Evolutionary conservation across 2,113 vertebrate species (phyloP).

Genomic region (Callipepla californica): DNA sequence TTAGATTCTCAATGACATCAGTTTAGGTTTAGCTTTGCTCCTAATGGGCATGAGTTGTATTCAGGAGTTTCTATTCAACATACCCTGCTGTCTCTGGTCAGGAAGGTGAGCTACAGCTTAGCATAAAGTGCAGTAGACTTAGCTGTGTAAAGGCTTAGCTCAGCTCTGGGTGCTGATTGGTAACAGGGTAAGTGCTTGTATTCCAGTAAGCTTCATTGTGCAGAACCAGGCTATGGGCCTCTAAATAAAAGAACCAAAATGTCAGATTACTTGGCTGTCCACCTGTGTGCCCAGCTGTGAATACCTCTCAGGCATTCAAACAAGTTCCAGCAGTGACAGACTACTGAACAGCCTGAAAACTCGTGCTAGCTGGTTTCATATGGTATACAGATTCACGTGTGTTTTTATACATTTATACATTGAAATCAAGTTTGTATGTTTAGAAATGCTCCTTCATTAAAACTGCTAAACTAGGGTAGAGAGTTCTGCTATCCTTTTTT

Average conservation of each 20-base stretch:
- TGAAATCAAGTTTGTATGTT: conserved; percentile 46
- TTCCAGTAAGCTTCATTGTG: background rate
- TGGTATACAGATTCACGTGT: background rate
- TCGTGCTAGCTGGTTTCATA: conserved; percentile 29
- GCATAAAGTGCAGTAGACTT: background rate
- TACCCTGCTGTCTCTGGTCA: background rate
- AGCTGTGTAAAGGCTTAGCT: background rate
- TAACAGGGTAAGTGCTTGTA: background rate
- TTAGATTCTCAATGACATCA: conserved; percentile 40
- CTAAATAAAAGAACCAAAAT: background rate
- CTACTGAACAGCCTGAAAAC: conserved; percentile 33
- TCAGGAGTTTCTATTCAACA: background rate
- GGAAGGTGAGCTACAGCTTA: background rate
- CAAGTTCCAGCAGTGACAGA: background rate
- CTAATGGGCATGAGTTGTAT: background rate
- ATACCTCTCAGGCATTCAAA: background rate
- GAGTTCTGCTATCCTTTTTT: conserved; percentile 47
- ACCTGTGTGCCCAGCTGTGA: background rate
- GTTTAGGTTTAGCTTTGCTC: conserved; percentile 38
- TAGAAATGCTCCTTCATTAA: conserved; percentile 52
- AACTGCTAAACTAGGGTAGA: conserved; percentile 8
- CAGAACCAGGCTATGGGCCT: background rate
- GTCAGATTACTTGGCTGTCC: background rate
- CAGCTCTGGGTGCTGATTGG: background rate
- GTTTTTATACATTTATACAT: conserved; percentile 47